phyloP scores from a whole-genome alignment of 2,797 vertebrate genomes.

The Lindbergichthys nudifrons region DNA sequence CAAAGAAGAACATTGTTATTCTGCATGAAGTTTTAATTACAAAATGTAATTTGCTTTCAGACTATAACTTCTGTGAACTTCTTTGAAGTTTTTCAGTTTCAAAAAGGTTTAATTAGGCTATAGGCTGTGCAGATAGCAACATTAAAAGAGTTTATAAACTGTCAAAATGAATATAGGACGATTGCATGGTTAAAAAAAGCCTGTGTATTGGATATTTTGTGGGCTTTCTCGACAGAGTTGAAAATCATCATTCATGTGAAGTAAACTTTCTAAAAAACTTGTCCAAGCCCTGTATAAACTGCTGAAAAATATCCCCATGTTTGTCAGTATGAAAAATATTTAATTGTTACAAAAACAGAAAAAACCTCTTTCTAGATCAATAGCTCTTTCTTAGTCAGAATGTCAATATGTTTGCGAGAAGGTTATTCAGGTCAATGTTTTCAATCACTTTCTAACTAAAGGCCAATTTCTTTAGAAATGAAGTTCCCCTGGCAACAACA shows the following conservation, averaged over 20 bases:
- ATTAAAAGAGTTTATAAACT: not conserved
- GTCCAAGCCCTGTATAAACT: too few species aligned
- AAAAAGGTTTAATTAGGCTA: not conserved
- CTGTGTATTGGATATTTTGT: constrained; percentile 4
- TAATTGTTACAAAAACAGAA: too few species aligned
- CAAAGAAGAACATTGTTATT: constrained; percentile 29
- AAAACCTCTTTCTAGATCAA: too few species aligned
- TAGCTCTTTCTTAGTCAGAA: not conserved
- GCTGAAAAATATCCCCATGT: too few species aligned
- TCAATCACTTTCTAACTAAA: constrained; percentile 10
- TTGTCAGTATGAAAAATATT: too few species aligned
- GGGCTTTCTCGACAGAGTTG: not conserved
- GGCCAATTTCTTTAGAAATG: not conserved
- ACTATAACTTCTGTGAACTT: not conserved
- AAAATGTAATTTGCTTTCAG: not conserved
- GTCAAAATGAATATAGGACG: not conserved
- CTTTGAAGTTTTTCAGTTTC: not conserved
- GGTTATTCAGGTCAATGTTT: not conserved
- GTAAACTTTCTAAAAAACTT: not conserved
- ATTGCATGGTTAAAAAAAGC: not conserved
- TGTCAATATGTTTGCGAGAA: not conserved
- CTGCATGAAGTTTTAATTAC: not conserved
- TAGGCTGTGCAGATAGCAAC: not conserved
- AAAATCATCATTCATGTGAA: not conserved
- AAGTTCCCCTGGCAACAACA: constrained; percentile 14